Conservation (phyloP, 2,797 vertebrate genomes). For the Steatocranus sp. region DNA sequence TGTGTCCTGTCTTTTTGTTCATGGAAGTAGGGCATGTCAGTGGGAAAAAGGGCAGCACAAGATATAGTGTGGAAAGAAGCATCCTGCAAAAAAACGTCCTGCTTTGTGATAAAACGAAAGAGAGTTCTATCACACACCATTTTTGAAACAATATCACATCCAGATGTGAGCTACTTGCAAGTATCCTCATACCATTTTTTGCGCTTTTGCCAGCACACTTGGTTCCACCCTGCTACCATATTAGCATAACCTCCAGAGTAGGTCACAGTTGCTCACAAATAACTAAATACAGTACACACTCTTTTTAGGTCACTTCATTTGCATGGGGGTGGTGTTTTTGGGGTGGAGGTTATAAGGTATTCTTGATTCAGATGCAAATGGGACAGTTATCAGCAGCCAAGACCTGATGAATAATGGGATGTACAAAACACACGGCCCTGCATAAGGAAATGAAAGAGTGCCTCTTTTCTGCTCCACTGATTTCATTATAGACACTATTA, state of each 20-base stretch:
- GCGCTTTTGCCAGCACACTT: neutral
- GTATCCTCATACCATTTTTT: neutral
- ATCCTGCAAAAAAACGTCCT: slow-evolving; percentile 1
- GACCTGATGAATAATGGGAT: slow-evolving; percentile 76
- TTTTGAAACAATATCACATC: neutral
- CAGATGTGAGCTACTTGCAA: neutral
- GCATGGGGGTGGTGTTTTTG: slow-evolving; percentile 57
- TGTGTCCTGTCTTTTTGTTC: slow-evolving; percentile 52
- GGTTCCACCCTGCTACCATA: neutral
- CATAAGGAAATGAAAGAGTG: slow-evolving; percentile 81
- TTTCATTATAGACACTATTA: slow-evolving; percentile 84
- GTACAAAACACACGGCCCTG: slow-evolving; percentile 66
- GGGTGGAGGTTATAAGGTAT: slow-evolving; percentile 66
- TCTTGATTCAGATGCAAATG: slow-evolving; percentile 81
- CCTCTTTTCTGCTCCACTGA: slow-evolving; percentile 79
- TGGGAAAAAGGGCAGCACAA: neutral
- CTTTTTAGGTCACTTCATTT: slow-evolving; percentile 78
- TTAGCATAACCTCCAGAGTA: slow-evolving; percentile 29
- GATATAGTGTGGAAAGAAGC: neutral
- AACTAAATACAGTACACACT: slow-evolving; percentile 54
- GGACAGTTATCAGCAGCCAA: slow-evolving; percentile 70
- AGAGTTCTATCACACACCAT: neutral
- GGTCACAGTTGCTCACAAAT: slow-evolving; percentile 43
- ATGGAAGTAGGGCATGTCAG: slow-evolving; percentile 45
- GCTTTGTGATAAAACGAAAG: neutral